Conservation (phyloP, 2,797 vertebrate genomes). For the Vipera latastei region DNA sequence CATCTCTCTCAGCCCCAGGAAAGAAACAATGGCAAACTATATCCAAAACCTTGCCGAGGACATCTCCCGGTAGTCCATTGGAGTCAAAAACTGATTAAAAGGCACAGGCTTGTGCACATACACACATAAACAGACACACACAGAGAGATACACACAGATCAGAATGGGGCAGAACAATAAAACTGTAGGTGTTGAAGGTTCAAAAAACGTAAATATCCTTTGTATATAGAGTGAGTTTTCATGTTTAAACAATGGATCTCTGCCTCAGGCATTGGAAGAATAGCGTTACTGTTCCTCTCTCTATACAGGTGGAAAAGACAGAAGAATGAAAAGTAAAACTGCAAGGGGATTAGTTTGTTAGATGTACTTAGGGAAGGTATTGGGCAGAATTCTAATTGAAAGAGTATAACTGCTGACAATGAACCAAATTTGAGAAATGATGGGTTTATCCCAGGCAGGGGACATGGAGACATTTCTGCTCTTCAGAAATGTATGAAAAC, state of each 20-base stretch:
- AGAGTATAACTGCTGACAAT: background rate
- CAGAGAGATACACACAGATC: too few relatives aligned
- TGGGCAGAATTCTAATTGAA: background rate
- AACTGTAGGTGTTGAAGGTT: background rate
- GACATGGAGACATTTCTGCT: background rate
- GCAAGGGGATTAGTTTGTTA: background rate
- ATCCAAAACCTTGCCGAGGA: background rate
- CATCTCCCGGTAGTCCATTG: background rate
- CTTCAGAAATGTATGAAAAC: background rate
- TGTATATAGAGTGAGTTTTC: background rate
- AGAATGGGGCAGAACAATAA: background rate
- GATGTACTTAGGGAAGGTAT: background rate
- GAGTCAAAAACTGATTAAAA: background rate
- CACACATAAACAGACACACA: background rate
- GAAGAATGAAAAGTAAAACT: background rate
- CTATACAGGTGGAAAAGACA: background rate
- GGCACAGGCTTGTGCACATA: background rate
- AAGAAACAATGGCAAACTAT: background rate
- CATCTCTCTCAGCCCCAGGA: background rate
- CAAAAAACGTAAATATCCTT: background rate
- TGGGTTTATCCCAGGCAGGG: background rate
- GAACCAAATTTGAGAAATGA: background rate
- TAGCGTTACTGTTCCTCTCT: background rate
- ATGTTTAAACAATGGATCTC: background rate
- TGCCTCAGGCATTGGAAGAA: background rate